Evolutionary conservation across 2,797 vertebrate genomes (phyloP), one percentile per base, ranked within the genome.

Genomic region (Heteromormyrus szaboi): DNA sequence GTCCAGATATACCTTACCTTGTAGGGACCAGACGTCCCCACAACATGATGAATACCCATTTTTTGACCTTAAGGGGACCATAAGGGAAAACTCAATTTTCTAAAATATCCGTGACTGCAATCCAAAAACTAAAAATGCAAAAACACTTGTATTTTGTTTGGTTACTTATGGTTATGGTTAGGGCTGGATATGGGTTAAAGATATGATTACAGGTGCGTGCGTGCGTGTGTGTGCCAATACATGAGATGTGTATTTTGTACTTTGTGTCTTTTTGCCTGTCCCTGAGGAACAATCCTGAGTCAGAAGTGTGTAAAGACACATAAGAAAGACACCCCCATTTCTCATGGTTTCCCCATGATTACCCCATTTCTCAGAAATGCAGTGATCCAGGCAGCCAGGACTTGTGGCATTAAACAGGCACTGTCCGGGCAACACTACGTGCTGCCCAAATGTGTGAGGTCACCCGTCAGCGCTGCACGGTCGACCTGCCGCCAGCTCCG

Each of bases 271-370:
- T n/a, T 17, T 41, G 50, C 76, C 33, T 12, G 72, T 48, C 62
- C 14, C 65, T 2, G 22, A 25, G 14, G 17, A 79, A 29, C 14
- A 29, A 22, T 33, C 84, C 50, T 37, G 48, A 17, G 5, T 53
- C 17, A n/a, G 50, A 76, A 41, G 48, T 41, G 87, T 41, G 29
- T 54, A 53, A 79, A 88, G 48, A 11, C 8, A 12, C 46, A 50
- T 79, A 59, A 85, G 72, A 50, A 89, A 85, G 25, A 25, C 4
- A n/a, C 14, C 17, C 92, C 95, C 92, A 95, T 96, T 96, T 96
- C 94, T 95, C 95, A 96, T 95, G 95, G 96, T 95, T 96, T 94
- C 95, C 95, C 95, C 95, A 95, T 94, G 93, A 95, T 95, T 95
- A 95, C 95, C 93, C 92, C 93, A 91, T 92, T 94, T 91, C 89